These are phyloP conservation scores for Anisognathus igniventris DNA, from an alignment of 2,797 vertebrate species.

Conservation along the genomic window DNA sequence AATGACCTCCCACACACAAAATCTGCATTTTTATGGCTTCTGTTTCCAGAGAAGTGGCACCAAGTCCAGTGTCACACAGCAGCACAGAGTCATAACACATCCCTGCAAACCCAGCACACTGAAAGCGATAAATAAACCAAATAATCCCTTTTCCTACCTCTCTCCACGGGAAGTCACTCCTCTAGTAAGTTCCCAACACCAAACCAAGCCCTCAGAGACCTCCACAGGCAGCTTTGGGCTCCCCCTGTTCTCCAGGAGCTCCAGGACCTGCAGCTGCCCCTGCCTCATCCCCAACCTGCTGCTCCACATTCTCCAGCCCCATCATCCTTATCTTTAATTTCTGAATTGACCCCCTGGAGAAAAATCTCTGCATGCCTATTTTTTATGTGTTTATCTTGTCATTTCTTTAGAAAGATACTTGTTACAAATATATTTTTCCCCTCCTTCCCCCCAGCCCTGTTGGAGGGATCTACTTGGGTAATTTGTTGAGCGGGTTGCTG, in stretches of 20 bases:
- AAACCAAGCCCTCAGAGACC: fast-evolving
- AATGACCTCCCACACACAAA: background rate
- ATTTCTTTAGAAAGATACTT: slow-evolving; percentile 3
- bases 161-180: background rate
- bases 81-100: fast-evolving
- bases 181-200: background rate
- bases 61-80: background rate
- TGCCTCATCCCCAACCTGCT: background rate
- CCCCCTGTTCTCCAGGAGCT: background rate
- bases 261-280: background rate
- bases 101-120: background rate
- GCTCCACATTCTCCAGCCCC: background rate
- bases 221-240: background rate
- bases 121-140: background rate
- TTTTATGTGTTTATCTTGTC: slow-evolving; percentile 2
- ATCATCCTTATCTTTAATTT: background rate
- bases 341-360: background rate
- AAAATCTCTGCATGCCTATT: background rate
- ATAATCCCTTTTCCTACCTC: background rate
- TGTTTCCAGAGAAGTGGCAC: background rate
- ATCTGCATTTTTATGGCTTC: background rate
- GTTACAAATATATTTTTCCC: background rate
- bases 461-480: background rate
- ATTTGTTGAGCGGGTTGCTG: slow-evolving; percentile 32
- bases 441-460: background rate